phyloP scores from a whole-genome alignment of 2,113 vertebrate genomes.

The Zapus hudsonius region DNA sequence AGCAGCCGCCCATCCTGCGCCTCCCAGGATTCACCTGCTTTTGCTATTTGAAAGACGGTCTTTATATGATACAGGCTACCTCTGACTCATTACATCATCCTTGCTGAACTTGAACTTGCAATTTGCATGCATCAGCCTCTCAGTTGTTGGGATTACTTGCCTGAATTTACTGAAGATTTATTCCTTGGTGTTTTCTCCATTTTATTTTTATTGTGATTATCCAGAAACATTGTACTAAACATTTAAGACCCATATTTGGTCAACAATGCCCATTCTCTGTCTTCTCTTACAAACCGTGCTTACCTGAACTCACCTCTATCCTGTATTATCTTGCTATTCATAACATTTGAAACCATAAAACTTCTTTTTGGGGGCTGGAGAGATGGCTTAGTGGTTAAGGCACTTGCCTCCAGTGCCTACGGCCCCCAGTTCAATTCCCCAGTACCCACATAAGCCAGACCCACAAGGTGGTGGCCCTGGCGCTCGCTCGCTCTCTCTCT shows the following conservation, averaged over 20 bases:
- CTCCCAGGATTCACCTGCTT: too few relatives aligned
- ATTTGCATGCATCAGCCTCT: neutral
- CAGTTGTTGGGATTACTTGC: neutral
- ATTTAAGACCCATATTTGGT: neutral
- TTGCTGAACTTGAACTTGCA: neutral
- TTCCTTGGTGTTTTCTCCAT: neutral
- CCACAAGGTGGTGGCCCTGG: too few relatives aligned
- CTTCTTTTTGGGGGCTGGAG: too few relatives aligned
- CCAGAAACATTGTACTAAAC: neutral
- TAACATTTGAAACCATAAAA: neutral
- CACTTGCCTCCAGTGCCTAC: too few relatives aligned
- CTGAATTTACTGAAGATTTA: neutral
- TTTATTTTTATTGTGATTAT: conserved; percentile 5
- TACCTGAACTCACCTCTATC: neutral
- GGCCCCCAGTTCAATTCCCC: too few relatives aligned
- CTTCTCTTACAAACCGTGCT: neutral
- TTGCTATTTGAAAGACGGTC: neutral
- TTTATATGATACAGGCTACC: neutral
- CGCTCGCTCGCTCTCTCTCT: too few relatives aligned
- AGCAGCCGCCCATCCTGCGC: too few relatives aligned
- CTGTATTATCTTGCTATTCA: neutral
- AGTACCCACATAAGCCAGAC: too few relatives aligned
- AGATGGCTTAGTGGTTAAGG: too few relatives aligned
- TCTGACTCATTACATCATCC: neutral
- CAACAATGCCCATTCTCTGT: neutral